phyloP scores from a whole-genome alignment of 2,113 vertebrate species.

The Chloebia gouldiae region DNA sequence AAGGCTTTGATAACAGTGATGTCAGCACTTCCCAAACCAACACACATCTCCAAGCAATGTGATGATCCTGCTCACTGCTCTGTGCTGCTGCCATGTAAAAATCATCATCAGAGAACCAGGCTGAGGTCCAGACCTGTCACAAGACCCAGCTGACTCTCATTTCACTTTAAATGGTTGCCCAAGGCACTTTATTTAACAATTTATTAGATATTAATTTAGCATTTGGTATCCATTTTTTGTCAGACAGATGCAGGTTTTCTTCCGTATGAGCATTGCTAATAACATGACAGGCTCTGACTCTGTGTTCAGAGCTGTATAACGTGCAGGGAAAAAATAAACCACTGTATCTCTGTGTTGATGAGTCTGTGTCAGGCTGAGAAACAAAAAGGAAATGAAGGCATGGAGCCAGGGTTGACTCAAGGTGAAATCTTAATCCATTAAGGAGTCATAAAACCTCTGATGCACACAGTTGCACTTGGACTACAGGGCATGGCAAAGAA shows the following conservation, averaged over 20 bases:
- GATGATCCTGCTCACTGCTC: neutral
- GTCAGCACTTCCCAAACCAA: neutral
- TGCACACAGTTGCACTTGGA: rapidly evolving
- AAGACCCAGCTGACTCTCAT: neutral
- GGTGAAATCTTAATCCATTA: neutral
- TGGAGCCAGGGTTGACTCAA: neutral
- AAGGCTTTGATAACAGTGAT: neutral
- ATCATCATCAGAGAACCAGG: neutral
- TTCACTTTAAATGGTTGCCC: neutral
- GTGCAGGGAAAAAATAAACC: rapidly evolving
- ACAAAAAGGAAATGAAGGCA: neutral
- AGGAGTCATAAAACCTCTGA: neutral
- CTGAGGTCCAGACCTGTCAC: neutral
- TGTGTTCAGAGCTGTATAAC: neutral
- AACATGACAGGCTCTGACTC: neutral
- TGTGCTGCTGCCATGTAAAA: neutral
- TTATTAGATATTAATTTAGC: neutral
- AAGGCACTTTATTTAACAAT: neutral
- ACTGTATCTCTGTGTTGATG: neutral
- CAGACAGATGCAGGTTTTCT: neutral
- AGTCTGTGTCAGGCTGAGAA: neutral
- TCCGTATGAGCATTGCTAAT: rapidly evolving
- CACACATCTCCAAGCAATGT: neutral
- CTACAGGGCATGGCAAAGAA: neutral
- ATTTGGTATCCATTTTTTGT: neutral